Evolutionary conservation across 2,797 vertebrate species (phyloP).

Genomic region (Podarcis siculus): DNA sequence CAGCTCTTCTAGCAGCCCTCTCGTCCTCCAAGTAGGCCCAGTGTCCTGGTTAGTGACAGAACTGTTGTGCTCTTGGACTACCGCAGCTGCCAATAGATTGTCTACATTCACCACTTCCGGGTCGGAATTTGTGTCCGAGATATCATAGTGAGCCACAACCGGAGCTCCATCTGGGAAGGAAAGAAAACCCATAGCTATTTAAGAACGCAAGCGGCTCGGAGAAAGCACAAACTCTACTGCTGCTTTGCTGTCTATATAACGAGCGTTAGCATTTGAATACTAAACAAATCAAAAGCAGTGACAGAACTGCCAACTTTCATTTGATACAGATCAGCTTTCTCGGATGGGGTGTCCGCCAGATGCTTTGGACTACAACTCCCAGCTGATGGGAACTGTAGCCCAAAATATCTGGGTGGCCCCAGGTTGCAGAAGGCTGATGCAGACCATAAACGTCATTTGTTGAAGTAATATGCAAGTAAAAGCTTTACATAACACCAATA

Average conservation of each 20-base stretch:
- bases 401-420: no score
- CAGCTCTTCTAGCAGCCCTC: conserved; percentile 82
- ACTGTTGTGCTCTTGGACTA: conserved; percentile 90
- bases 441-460: not conserved
- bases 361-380: no score
- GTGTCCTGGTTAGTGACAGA: conserved; percentile 86
- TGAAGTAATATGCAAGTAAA: not conserved
- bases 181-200: conserved; percentile 60
- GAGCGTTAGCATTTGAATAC: no score
- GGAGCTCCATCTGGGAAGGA: conserved; percentile 92
- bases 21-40: conserved; percentile 85
- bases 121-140: conserved; percentile 98
- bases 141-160: conserved; percentile 94
- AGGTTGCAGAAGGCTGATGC: no score
- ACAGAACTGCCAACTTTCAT: not conserved
- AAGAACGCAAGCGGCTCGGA: conserved; percentile 51
- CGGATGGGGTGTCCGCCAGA: no score
- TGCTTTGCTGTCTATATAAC: not conserved
- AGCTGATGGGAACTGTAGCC: no score
- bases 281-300: not conserved
- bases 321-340: not conserved
- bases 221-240: conserved; percentile 25
- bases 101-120: conserved; percentile 92
- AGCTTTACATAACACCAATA: not conserved
- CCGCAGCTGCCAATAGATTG: conserved; percentile 89